These are phyloP conservation scores for Dendropsophus ebraccatus DNA, from an alignment of 2,113 vertebrate genomes.

Conservation along the genomic window DNA sequence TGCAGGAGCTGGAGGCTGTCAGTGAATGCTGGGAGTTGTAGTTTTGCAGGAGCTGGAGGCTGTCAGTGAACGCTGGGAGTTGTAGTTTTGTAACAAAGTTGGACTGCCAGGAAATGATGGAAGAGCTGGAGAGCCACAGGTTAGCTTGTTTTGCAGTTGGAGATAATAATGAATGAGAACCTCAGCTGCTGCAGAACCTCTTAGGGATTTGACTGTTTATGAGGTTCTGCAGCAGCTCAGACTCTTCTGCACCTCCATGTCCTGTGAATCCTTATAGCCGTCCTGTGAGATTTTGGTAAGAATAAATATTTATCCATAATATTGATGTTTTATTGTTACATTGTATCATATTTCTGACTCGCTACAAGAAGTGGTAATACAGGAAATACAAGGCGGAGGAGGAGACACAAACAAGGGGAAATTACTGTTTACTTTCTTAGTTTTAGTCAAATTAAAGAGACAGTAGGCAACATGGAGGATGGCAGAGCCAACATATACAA, in stretches of 20 bases:
- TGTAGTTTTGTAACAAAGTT: too few relatives aligned
- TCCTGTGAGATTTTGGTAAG: not conserved
- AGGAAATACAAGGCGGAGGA: not conserved
- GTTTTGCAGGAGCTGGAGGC: too few relatives aligned
- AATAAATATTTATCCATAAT: not conserved
- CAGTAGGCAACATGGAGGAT: too few relatives aligned
- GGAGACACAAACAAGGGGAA: not conserved
- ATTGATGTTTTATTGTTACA: not conserved
- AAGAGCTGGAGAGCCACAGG: too few relatives aligned
- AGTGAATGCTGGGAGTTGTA: too few relatives aligned
- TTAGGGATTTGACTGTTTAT: not conserved
- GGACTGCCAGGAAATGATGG: too few relatives aligned
- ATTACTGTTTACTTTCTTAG: not conserved
- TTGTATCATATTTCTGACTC: not conserved
- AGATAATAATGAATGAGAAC: too few relatives aligned
- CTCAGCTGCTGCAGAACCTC: not conserved
- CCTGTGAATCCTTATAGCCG: not conserved
- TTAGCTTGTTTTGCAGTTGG: too few relatives aligned
- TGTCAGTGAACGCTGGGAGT: too few relatives aligned
- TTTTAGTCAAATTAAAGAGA: too few relatives aligned
- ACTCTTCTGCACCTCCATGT: not conserved
- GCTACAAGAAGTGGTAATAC: not conserved
- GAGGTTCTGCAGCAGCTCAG: not conserved
- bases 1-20: too few relatives aligned
- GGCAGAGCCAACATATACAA: too few relatives aligned